Base-by-base conservation (phyloP, 2,113 vertebrate genomes). In the Marmota monax region DNA sequence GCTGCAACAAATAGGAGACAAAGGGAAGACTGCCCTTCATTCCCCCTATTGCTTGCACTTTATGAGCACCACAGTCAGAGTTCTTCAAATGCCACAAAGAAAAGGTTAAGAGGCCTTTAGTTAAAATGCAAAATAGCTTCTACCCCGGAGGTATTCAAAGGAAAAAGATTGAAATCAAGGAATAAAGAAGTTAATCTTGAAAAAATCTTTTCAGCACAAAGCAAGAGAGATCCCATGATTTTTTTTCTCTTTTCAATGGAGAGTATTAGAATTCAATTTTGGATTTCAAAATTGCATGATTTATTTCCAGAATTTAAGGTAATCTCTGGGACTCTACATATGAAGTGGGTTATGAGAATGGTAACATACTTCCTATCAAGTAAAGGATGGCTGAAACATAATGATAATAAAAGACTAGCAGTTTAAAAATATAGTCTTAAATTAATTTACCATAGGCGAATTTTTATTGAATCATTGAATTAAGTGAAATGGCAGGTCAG, bases 41-140 rank as follows among this genome's bases (percentile, higher is more conserved):
- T 74, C 76, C 9, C n/a, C 42, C 37, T 32, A 12, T 0, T 67
- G 61, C 45, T 86, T 85, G 93, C 48, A 83, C 77, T 96, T 97
- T 96, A 56, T 91, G 91, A 98, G 56, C 70, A 7, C 74, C 80
- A 37, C 39, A 95, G 77, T 53, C 94, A 91, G 95, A 97, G 79
- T 20, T 93, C 96, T 97, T 96, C 84, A 98, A 96, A 95, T 82
- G 72, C 65, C 96, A 95, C 78, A 76, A 89, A 87, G 27, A 90
- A 65, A 96, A 84, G 79, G 84, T 96, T 95, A 96, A 86, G 84
- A 29, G 70, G 53, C 72, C 79, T 45, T 93, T 70, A 56, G 48
- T 94, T 67, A 95, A 90, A 92, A 96, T 97, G 89, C 45, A 97
- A 91, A 88, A 67, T 92, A 96, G 69, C 45, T 95, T 76, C 1